Conservation (phyloP, 2,113 vertebrate species). For the Pogonocichla stellata region DNA sequence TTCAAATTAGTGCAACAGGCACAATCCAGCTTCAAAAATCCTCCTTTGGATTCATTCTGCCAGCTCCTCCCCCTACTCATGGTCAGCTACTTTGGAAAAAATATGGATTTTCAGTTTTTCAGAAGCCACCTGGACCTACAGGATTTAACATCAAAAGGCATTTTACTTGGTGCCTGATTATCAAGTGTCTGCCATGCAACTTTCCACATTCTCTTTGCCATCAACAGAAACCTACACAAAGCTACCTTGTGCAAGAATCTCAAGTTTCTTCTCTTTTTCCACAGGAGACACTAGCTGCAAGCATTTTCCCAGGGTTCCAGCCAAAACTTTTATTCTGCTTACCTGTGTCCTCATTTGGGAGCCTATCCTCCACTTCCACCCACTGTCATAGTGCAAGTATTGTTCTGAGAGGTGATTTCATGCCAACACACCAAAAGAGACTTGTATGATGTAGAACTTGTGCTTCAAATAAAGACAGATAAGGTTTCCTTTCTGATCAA, state of each 20-base stretch:
- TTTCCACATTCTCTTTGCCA: slow-evolving; percentile 26
- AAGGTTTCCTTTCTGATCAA: slow-evolving; percentile 30
- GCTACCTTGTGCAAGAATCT: slow-evolving; percentile 68
- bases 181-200: slow-evolving; percentile 37
- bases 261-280: slow-evolving; percentile 66
- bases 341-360: slow-evolving; percentile 34
- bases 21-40: not conserved
- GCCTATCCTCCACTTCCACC: not conserved
- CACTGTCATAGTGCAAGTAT: slow-evolving; percentile 58
- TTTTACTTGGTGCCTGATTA: slow-evolving; percentile 21
- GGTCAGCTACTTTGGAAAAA: not conserved
- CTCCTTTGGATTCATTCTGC: not conserved
- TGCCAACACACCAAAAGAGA: slow-evolving; percentile 23
- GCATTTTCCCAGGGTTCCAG: slow-evolving; percentile 78
- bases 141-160: slow-evolving; percentile 28
- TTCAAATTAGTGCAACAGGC: not conserved
- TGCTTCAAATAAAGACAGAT: slow-evolving; percentile 6
- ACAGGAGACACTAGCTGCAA: slow-evolving; percentile 52
- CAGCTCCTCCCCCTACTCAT: not conserved
- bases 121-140: not conserved
- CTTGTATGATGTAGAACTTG: not conserved
- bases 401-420: slow-evolving; percentile 33
- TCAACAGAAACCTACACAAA: slow-evolving; percentile 65
- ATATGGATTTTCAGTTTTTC: not conserved
- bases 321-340: slow-evolving; percentile 68